Conservation (phyloP, 1,140 invertebrate species). For the Drosophila lacertosa region DNA sequence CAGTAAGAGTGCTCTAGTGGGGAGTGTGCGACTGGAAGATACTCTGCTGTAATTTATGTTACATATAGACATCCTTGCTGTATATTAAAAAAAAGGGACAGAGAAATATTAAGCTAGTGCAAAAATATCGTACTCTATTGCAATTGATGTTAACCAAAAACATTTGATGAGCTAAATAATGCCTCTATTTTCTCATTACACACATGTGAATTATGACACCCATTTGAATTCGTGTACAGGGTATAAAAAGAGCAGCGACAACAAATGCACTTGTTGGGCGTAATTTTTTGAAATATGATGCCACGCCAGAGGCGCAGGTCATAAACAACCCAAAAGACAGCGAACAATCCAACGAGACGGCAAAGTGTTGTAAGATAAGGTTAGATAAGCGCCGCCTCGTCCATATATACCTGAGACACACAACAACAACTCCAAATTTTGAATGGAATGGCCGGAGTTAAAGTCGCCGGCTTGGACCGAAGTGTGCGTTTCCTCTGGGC, state of each 20-base stretch:
- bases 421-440: constrained; percentile 4
- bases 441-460: constrained; percentile 17
- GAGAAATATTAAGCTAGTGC: too few species aligned
- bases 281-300: constrained; percentile 72
- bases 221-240: background rate
- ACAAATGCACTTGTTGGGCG: constrained; percentile 68
- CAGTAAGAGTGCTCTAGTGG: background rate
- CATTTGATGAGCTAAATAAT: too few species aligned
- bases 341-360: constrained; percentile 36
- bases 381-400: constrained; percentile 69
- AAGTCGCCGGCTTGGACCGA: constrained; percentile 33
- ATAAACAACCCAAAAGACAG: constrained; percentile 65
- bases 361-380: constrained; percentile 77
- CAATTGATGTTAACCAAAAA: too few species aligned
- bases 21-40: too few species aligned
- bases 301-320: constrained; percentile 68
- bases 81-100: too few species aligned
- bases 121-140: too few species aligned
- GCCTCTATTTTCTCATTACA: too few species aligned
- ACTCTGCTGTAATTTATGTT: too few species aligned
- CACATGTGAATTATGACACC: too few species aligned
- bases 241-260: constrained; percentile 44
- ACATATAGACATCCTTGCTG: too few species aligned
- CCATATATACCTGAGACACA: constrained; percentile 31
- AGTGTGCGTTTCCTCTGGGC: constrained; percentile 56